These are phyloP conservation scores for Botrylloides violaceus DNA, from an alignment of 23 tunicate species.

Conservation along the genomic window DNA sequence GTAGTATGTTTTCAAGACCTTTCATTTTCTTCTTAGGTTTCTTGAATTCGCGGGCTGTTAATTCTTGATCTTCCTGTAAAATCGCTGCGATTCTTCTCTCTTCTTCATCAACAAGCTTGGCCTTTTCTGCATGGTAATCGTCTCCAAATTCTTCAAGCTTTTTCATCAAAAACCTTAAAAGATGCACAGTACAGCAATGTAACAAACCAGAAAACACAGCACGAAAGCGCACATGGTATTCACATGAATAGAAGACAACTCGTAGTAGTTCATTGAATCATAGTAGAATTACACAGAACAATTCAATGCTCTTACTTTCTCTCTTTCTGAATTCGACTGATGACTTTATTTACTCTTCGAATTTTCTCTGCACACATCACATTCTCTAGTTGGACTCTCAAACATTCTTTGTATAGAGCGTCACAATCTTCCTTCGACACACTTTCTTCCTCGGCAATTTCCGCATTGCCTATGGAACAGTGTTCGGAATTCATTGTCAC, in stretches of 20 bases:
- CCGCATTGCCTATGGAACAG: neutral
- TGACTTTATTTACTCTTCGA: neutral
- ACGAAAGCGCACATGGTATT: too few relatives aligned
- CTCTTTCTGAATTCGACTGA: slow-evolving; percentile 20
- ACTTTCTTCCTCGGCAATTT: neutral
- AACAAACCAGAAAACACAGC: too few relatives aligned
- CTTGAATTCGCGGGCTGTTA: neutral
- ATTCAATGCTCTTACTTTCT: slow-evolving; percentile 5
- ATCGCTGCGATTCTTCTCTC: neutral
- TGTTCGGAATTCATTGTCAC: neutral
- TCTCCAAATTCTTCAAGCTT: slow-evolving; percentile 23
- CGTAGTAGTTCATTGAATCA: too few relatives aligned
- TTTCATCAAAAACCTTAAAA: slow-evolving; percentile 8
- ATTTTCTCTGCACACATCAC: slow-evolving; percentile 15
- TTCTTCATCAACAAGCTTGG: slow-evolving; percentile 9
- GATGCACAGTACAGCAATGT: too few relatives aligned
- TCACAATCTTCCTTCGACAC: slow-evolving; percentile 13
- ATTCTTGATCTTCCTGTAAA: neutral
- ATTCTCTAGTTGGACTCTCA: slow-evolving; percentile 20
- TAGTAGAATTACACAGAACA: neutral
- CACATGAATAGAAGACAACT: too few relatives aligned
- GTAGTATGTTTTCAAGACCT: neutral
- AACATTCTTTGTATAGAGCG: slow-evolving; percentile 27
- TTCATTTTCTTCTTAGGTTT: slow-evolving; percentile 16
- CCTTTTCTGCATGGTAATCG: slow-evolving; percentile 1